Percentiles rank a stretch among this genome's conserved stretches.
These are phyloP conservation scores for Cliona cf. orientalis DNA, from an alignment of 37 sponge, comb jelly and placozoan genomes.

Conservation along the genomic window DNA sequence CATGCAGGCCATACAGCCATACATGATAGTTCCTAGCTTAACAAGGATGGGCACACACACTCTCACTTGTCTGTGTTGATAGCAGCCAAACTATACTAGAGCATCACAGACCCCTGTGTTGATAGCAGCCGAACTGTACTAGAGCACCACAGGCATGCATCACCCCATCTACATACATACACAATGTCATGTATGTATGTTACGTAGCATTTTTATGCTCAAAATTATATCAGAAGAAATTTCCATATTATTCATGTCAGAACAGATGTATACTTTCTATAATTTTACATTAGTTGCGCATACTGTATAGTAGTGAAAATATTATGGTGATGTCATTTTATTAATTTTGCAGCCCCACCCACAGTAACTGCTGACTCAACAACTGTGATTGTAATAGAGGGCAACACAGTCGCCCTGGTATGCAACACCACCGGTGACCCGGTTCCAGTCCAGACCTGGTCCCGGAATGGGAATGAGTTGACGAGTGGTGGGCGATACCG, in stretches of 20 bases:
- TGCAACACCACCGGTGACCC: conserved; percentile 70
- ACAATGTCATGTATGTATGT: neutral
- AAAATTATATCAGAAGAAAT: neutral
- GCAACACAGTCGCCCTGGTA: conserved; percentile 23
- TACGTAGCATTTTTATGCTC: neutral
- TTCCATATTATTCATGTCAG: neutral
- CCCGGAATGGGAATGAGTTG: conserved; percentile 18
- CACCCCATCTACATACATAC: neutral
- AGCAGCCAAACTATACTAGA: no score
- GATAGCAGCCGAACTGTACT: no score
- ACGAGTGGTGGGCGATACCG: conserved; percentile 9
- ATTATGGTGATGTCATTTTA: neutral
- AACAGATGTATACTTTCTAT: neutral
- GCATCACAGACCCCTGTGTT: no score
- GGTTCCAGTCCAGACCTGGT: conserved; percentile 57
- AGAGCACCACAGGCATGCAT: no score
- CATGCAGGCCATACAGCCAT: no score
- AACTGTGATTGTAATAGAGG: conserved; percentile 8
- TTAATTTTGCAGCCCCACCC: conserved; percentile 22
- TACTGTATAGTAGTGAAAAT: neutral
- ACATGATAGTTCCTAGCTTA: neutral
- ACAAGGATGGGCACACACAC: no score
- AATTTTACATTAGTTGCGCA: no score
- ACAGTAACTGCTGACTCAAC: conserved; percentile 12
- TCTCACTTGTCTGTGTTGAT: no score